Evolutionary conservation across 1,140 invertebrate genomes (phyloP).

Genomic region (Achroia grisella): DNA sequence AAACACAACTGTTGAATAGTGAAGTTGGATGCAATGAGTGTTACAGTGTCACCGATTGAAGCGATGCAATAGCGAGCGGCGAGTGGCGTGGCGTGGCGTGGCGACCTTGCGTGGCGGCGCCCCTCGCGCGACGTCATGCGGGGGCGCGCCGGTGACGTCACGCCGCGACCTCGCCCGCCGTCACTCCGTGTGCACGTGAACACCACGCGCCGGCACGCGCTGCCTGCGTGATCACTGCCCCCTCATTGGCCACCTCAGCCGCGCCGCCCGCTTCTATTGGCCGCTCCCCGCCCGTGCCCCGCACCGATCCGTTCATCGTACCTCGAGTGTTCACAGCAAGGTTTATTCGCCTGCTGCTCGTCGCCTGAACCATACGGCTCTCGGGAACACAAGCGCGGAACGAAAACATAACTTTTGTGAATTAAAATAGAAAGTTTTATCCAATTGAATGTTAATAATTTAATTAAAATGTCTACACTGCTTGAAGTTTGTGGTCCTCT

Average conservation of each 20-base stretch:
- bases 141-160: slow-evolving; percentile 71
- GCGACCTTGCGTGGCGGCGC: slow-evolving; percentile 51
- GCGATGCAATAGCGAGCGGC: slow-evolving; percentile 22
- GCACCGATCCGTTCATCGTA: slow-evolving; percentile 34
- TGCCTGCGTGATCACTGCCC: slow-evolving; percentile 65
- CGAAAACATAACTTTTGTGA: slow-evolving; percentile 54
- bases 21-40: slow-evolving; percentile 24
- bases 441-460: slow-evolving; percentile 43
- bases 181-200: slow-evolving; percentile 75
- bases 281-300: slow-evolving; percentile 26
- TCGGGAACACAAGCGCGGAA: slow-evolving; percentile 17
- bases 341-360: slow-evolving; percentile 65
- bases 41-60: slow-evolving; percentile 19
- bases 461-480: slow-evolving; percentile 55
- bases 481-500: slow-evolving; percentile 68
- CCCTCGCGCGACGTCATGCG: slow-evolving; percentile 50
- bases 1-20: no score
- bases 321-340: slow-evolving; percentile 41
- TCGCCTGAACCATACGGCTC: slow-evolving; percentile 46
- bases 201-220: slow-evolving; percentile 73
- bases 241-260: slow-evolving; percentile 62
- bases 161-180: slow-evolving; percentile 67
- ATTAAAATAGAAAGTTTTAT: slow-evolving; percentile 65
- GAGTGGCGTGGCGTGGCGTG: slow-evolving; percentile 11
- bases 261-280: slow-evolving; percentile 57